phyloP scores from a whole-genome alignment of 2,888 invertebrate genomes.

The Rhogogaster chlorosoma region DNA sequence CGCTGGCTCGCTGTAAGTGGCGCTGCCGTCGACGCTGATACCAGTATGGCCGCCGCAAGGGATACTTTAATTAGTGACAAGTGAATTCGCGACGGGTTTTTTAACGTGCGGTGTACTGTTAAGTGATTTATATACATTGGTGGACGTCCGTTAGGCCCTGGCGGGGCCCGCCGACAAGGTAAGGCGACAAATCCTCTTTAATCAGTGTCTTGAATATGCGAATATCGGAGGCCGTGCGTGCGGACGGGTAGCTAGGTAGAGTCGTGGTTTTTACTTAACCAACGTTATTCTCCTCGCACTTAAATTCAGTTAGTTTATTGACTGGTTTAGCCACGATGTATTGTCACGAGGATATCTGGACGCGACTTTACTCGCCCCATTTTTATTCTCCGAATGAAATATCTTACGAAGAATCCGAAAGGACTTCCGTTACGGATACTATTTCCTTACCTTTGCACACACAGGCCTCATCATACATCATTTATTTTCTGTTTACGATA shows the following conservation, averaged over 20 bases:
- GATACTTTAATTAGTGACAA: constrained; percentile 46
- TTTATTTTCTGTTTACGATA: constrained; percentile 25
- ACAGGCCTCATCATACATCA: neutral
- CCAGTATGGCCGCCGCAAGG: constrained; percentile 45
- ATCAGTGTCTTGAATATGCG: neutral
- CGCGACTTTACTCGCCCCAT: neutral
- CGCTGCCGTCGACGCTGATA: neutral
- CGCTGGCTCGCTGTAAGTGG: neutral
- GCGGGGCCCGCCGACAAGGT: constrained; percentile 37
- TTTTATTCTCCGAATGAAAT: neutral
- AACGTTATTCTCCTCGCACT: neutral
- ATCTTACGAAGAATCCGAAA: neutral
- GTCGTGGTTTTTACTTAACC: neutral
- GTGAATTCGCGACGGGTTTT: constrained; percentile 36
- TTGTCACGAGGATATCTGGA: neutral
- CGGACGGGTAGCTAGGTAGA: neutral
- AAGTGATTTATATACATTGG: neutral
- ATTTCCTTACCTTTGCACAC: neutral
- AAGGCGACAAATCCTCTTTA: neutral
- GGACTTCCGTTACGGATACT: neutral
- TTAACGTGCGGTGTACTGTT: neutral
- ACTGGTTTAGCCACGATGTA: neutral
- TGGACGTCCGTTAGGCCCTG: constrained; percentile 7
- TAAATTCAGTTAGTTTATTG: neutral
- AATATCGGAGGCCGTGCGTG: constrained; percentile 10